phyloP scores from a whole-genome alignment of 2,797 vertebrate genomes.

The Scyliorhinus canicula region DNA sequence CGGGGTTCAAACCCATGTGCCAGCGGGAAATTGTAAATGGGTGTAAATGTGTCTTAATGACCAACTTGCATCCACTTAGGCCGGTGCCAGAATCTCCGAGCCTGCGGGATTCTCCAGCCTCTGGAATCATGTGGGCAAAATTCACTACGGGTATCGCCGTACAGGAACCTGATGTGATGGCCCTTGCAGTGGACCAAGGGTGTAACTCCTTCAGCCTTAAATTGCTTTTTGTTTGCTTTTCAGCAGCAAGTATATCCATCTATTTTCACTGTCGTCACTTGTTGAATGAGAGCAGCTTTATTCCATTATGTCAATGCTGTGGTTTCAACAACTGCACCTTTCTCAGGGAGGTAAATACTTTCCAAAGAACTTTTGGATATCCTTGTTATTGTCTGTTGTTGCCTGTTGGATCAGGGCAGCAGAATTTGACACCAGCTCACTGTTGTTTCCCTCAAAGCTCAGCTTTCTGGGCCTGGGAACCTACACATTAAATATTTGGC shows the following conservation, averaged over 20 bases:
- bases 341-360: conserved; percentile 73
- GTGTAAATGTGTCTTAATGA: too few species aligned
- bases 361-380: conserved; percentile 82
- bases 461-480: conserved; percentile 89
- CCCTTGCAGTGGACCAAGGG: too few species aligned
- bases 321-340: conserved; percentile 79
- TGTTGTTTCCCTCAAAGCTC: conserved; percentile 91
- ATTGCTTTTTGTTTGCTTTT: background rate
- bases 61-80: too few species aligned
- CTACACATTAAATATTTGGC: conserved; percentile 76
- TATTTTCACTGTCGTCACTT: too few species aligned
- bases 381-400: conserved; percentile 98
- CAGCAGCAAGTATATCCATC: background rate
- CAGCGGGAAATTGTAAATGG: too few species aligned
- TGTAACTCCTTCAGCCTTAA: too few species aligned
- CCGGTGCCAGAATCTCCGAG: too few species aligned
- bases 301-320: conserved; percentile 64
- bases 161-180: too few species aligned
- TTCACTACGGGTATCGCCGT: too few species aligned
- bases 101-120: too few species aligned
- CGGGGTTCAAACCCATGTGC: too few species aligned
- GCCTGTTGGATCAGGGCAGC: conserved; percentile 98
- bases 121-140: too few species aligned
- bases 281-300: conserved; percentile 33
- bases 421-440: conserved; percentile 97